Evolutionary conservation across 2,797 vertebrate species (phyloP), one percentile per base, ranked within the genome.

Genomic region (Adrianichthys oophorus): DNA sequence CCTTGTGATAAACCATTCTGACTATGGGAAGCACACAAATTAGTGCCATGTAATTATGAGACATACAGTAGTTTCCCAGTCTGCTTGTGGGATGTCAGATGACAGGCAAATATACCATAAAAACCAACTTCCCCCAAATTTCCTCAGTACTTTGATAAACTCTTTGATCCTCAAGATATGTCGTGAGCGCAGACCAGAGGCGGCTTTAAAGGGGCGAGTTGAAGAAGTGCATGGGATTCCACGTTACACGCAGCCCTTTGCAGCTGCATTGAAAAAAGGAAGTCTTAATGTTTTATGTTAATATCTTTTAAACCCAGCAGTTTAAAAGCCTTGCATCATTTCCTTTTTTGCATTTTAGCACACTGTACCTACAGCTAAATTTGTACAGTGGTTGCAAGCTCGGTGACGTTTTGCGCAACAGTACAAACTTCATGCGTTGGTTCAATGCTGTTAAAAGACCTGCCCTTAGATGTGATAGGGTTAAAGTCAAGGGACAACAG

Each of bases 1-100:
- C 50, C 54, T 43, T 62, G 48, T 60, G 42, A 74, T 67, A 74
- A 64, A 52, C 59, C 48, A 44, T 49, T 62, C 56, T 48, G 14
- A 1, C 64, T 61, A 45, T 70, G 79, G 78, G 74, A 87, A 89
- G 71, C 76, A 66, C 55, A 73, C 80, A 74, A 86, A 88, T 89
- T 82, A 81, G 74, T 71, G 55, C 17, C 32, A n/a, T 84, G 86
- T 82, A 85, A 83, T 85, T 86, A 86, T 78, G 62, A 85, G 67
- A 70, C 70, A 62, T 37, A 12, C 32, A 37, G 32, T 72, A 63
- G 57, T 85, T 85, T 84, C 80, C 76, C 62, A 70, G 80, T 61
- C 62, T 77, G 72, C 68, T 62, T 83, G 78, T 73, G 76, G 78
- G 82, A 72, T 82, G 66, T 76, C 42, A 56, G 74, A 70, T 85